Percentiles rank a stretch among this genome's conserved stretches.
phyloP scores from a whole-genome alignment of 2,888 invertebrate genomes.

The Craniophora ligustri region DNA sequence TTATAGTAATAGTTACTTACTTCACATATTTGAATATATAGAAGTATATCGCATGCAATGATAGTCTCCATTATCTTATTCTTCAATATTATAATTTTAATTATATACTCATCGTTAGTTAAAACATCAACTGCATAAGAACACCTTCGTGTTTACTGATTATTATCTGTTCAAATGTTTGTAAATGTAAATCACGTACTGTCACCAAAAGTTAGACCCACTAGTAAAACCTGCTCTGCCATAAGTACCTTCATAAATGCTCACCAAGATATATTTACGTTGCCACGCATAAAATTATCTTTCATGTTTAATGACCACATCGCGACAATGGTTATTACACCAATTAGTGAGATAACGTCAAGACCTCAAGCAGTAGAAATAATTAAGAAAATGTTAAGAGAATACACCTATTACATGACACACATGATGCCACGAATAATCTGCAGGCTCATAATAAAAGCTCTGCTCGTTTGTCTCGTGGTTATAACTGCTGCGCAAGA shows the following conservation, averaged over 20 bases:
- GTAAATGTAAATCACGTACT: too few species aligned
- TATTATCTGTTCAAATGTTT: too few species aligned
- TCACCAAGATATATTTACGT: constrained; percentile 25
- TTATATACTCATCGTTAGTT: constrained; percentile 40
- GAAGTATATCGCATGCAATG: constrained; percentile 46
- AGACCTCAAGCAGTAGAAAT: constrained; percentile 35
- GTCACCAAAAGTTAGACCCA: constrained; percentile 43
- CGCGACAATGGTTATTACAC: constrained; percentile 45
- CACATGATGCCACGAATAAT: constrained; percentile 21
- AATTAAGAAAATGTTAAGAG: constrained; percentile 40
- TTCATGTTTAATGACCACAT: constrained; percentile 46
- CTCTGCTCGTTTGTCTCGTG: too few species aligned
- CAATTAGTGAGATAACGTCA: constrained; percentile 50
- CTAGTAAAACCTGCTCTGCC: constrained; percentile 44
- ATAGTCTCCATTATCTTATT: constrained; percentile 28
- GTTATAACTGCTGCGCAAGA: too few species aligned
- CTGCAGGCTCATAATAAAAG: neutral
- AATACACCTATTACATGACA: constrained; percentile 34
- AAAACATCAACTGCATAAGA: constrained; percentile 37
- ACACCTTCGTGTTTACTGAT: too few species aligned
- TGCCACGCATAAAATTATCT: constrained; percentile 46
- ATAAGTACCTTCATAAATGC: constrained; percentile 36
- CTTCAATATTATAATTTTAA: constrained; percentile 36
- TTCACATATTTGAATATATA: constrained; percentile 47
- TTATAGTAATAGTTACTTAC: constrained; percentile 20